Percentiles rank a stretch among this genome's conserved stretches.
These are phyloP conservation scores for Schmidtea mediterranea DNA, from an alignment of 1,140 invertebrate species.

Conservation along the genomic window DNA sequence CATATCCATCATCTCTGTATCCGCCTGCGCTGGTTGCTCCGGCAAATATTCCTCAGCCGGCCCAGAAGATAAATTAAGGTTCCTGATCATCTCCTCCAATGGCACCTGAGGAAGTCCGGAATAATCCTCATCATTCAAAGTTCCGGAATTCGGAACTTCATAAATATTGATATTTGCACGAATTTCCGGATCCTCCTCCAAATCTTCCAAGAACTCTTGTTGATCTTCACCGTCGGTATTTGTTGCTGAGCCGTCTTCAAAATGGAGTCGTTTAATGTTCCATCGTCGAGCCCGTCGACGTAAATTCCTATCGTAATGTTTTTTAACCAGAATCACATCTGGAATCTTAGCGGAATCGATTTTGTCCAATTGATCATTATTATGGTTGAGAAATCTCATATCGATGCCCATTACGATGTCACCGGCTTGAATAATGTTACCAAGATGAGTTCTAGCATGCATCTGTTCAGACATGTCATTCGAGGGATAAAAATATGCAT, in stretches of 20 bases:
- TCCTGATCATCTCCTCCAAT: too few species aligned
- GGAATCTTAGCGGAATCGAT: constrained; percentile 39
- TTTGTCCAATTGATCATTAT: constrained; percentile 59
- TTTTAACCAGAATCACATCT: constrained; percentile 75
- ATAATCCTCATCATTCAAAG: too few species aligned
- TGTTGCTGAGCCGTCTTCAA: background rate
- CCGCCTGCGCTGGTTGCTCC: too few species aligned
- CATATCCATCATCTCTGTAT: too few species aligned
- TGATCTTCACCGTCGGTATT: constrained; percentile 42
- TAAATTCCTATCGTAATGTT: constrained; percentile 47
- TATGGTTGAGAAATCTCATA: constrained; percentile 58
- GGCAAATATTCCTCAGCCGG: too few species aligned
- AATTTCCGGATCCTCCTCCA: constrained; percentile 69
- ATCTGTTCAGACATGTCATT: constrained; percentile 43
- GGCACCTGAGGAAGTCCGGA: too few species aligned
- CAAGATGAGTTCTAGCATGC: constrained; percentile 52
- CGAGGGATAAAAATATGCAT: constrained; percentile 40
- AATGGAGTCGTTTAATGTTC: constrained; percentile 53
- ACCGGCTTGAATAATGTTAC: constrained; percentile 64
- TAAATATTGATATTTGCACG: constrained; percentile 80
- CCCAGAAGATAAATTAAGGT: too few species aligned
- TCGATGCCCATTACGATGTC: constrained; percentile 68
- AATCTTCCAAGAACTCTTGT: constrained; percentile 75
- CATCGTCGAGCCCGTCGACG: constrained; percentile 49
- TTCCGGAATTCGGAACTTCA: constrained; percentile 26